phyloP scores from a whole-genome alignment of 2,113 vertebrate species.

The Dryoscopus gambensis region DNA sequence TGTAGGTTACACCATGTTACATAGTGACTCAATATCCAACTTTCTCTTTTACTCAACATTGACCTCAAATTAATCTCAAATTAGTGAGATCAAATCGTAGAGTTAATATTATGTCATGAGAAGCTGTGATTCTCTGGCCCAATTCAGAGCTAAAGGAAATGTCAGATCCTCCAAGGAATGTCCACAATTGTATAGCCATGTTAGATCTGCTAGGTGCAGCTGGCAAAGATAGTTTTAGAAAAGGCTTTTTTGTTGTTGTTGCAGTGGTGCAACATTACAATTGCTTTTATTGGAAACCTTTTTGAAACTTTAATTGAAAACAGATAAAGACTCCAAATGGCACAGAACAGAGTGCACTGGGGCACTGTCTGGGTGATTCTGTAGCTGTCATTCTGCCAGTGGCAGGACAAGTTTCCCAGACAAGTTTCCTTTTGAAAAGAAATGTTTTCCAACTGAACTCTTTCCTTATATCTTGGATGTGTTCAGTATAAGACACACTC shows the following conservation, averaged over 20 bases:
- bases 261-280: not conserved
- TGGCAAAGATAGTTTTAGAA: not conserved
- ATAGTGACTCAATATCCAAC: not conserved
- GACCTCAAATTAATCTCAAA: not conserved
- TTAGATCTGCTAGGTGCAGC: not conserved
- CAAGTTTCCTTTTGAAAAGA: not conserved
- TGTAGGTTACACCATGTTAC: not conserved
- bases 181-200: not conserved
- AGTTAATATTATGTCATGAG: not conserved
- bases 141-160: not conserved
- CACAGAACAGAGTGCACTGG: not conserved
- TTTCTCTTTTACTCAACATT: not conserved
- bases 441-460: not conserved
- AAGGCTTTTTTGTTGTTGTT: not conserved
- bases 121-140: not conserved
- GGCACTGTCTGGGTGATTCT: not conserved
- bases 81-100: not conserved
- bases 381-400: not conserved
- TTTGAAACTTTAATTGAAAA: no score
- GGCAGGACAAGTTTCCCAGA: not conserved
- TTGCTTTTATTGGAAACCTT: not conserved
- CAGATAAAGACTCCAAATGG: not conserved
- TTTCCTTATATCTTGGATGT: not conserved
- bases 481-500: not conserved
- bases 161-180: not conserved